Base-by-base conservation (phyloP, 2,113 vertebrate genomes). In the Tapirus terrestris region DNA sequence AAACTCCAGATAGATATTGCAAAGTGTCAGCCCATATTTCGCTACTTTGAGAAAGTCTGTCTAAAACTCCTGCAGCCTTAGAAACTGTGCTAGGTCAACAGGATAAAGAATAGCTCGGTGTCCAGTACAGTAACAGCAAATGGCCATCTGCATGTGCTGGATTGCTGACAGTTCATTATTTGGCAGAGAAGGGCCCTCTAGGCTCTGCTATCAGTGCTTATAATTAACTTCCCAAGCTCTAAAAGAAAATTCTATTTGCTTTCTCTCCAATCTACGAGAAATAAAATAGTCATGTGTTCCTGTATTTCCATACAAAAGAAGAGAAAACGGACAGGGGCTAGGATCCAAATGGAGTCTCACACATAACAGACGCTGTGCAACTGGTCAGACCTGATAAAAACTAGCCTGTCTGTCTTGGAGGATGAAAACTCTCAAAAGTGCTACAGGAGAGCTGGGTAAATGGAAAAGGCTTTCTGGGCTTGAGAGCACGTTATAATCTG, bases 1-100 rank as follows among this genome's bases (percentile, higher is more conserved):
- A 92, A 88, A 92, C 53, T 97, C 77, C 82, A 87, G 68, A 68
- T 27, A 83, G 56, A 68, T 23, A 84, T 2, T 29, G 77, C 58
- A 23, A 70, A 51, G 56, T 36, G 18, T 81, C 85, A 65, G 63
- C 67, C 81, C n/a, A 33, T 25, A n/a, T 65, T 21, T 90, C 18
- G 45, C 33, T 29, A 5, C 79, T 73, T 87, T 45, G 13, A 51
- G 25, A 67, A 93, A 23, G 4, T 21, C 48, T 23, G n/a, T n/a
- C 45, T 39, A 31, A 86, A 73, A 56, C 29, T 75, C 45, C n/a
- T 8, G 2, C 53, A 51, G 53, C 77, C 51, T 84, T 60, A 39
- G n/a, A 82, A 61, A n/a, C 9, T 12, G 5, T 25, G 33, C n/a
- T 16, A 8, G 60, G 53, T 65, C n/a, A 43, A 76, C 3, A 25